Conservation (phyloP, 2,113 vertebrate genomes). For the Xenus cinereus region DNA sequence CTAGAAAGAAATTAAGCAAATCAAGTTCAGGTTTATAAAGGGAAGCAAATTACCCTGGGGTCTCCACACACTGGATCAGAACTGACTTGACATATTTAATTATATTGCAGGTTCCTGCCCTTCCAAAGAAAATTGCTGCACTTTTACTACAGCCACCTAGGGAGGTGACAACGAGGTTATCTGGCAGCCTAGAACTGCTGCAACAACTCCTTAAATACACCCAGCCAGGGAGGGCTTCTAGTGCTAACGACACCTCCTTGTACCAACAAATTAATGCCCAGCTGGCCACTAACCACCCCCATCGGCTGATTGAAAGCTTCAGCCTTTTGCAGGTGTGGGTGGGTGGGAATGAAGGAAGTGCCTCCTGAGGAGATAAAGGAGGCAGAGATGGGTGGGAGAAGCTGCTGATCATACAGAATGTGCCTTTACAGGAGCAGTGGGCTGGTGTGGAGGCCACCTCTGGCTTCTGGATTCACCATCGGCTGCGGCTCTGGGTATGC, state of each 20-base stretch:
- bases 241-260: neutral
- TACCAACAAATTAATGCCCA: neutral
- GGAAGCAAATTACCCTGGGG: conserved; percentile 16
- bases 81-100: conserved; percentile 29
- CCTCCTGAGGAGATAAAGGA: neutral
- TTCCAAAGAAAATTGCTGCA: conserved; percentile 32
- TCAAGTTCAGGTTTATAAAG: conserved; percentile 56
- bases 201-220: conserved; percentile 1
- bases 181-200: neutral
- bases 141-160: conserved; percentile 1
- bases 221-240: neutral
- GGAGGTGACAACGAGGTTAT: conserved; percentile 30
- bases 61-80: conserved; percentile 26
- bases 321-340: neutral
- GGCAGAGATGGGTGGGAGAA: too few relatives aligned
- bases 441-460: neutral
- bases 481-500: neutral
- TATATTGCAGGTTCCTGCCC: conserved; percentile 6
- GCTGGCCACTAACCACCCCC: neutral
- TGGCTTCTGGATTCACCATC: neutral
- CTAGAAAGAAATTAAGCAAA: conserved; percentile 56
- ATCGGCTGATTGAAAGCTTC: neutral
- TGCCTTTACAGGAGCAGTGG: fast-evolving
- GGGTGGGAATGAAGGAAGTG: neutral
- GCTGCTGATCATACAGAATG: fast-evolving